Conservation (phyloP, 1,140 invertebrate species). For the Bombus confusus region DNA sequence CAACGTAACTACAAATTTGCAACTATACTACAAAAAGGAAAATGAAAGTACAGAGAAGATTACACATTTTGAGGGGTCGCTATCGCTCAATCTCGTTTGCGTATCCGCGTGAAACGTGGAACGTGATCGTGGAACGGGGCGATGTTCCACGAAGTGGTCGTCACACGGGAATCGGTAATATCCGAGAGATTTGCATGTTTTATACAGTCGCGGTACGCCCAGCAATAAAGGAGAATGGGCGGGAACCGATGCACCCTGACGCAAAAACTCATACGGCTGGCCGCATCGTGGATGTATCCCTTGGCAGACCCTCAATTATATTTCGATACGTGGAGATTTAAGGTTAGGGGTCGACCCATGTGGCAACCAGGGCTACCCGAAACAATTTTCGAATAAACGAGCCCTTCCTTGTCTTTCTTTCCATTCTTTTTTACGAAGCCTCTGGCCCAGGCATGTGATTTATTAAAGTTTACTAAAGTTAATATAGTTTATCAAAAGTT, state of each 20-base stretch:
- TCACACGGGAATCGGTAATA: constrained; percentile 54
- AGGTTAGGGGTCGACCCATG: constrained; percentile 59
- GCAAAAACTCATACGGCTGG: constrained; percentile 53
- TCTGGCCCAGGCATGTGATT: too few relatives aligned
- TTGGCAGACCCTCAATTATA: constrained; percentile 60
- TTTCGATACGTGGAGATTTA: constrained; percentile 68
- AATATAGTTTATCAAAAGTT: too few relatives aligned
- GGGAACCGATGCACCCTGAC: constrained; percentile 35
- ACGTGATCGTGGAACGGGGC: not conserved
- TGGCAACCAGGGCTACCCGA: constrained; percentile 23
- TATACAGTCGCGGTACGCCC: constrained; percentile 52
- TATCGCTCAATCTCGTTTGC: constrained; percentile 40
- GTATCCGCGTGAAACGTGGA: not conserved
- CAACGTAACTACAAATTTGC: constrained; percentile 8
- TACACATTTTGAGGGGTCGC: not conserved
- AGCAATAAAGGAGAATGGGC: constrained; percentile 61
- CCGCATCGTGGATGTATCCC: constrained; percentile 14
- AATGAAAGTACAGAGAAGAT: not conserved
- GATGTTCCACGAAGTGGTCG: constrained; percentile 17
- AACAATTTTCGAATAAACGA: constrained; percentile 61
- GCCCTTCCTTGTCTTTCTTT: too few relatives aligned
- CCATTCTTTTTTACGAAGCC: too few relatives aligned
- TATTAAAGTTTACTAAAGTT: too few relatives aligned
- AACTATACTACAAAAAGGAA: not conserved
- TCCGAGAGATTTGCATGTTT: constrained; percentile 63